phyloP scores from a whole-genome alignment of 2,888 invertebrate genomes.

The Sussaba pulchella region DNA sequence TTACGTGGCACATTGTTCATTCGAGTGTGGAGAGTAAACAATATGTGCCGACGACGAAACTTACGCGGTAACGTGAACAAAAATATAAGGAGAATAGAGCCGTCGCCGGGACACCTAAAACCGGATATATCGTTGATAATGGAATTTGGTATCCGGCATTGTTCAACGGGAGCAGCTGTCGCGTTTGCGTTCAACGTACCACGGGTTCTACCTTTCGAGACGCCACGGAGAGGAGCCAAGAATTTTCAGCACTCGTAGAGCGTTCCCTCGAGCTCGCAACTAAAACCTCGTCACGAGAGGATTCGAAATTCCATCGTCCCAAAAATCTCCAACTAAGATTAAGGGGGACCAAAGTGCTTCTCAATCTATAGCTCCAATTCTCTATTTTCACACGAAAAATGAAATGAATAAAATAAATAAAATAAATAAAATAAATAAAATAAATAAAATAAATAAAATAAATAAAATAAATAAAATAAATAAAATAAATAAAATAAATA shows the following conservation, averaged over 20 bases:
- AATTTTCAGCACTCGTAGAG: conserved; percentile 15
- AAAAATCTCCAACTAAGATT: too few relatives aligned
- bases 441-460: too few relatives aligned
- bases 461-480: too few relatives aligned
- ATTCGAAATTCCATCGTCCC: too few relatives aligned
- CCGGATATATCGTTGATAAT: conserved; percentile 27
- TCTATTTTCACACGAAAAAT: too few relatives aligned
- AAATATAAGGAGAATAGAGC: conserved; percentile 5
- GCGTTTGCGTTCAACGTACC: neutral
- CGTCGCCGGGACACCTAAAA: too few relatives aligned
- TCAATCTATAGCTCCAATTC: too few relatives aligned
- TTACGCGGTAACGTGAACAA: neutral
- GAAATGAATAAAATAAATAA: too few relatives aligned
- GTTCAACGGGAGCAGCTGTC: conserved; percentile 39
- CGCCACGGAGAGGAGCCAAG: neutral
- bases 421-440: too few relatives aligned
- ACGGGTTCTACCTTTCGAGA: conserved; percentile 31
- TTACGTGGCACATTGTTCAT: neutral
- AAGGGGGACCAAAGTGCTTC: too few relatives aligned
- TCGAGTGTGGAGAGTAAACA: neutral
- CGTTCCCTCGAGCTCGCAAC: neutral
- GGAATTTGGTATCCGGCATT: conserved; percentile 35
- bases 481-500: too few relatives aligned
- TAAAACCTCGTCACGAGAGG: too few relatives aligned
- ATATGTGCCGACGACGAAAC: neutral